Percentiles rank a stretch among this genome's conserved stretches.
These are phyloP conservation scores for Chelonus formosanus DNA, from an alignment of 2,888 invertebrate species.

Conservation along the genomic window DNA sequence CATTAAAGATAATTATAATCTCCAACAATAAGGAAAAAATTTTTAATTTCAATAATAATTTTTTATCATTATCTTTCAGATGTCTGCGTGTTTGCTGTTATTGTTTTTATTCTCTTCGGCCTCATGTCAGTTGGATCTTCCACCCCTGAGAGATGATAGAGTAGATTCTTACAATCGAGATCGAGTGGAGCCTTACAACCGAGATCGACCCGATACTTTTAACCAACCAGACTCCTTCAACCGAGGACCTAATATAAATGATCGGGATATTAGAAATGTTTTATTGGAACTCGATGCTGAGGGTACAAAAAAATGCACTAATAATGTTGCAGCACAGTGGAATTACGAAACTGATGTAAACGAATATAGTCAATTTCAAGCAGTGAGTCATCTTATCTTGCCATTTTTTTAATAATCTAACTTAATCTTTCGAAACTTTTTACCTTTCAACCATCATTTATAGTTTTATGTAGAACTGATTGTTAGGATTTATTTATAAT, in stretches of 20 bases:
- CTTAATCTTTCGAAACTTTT: background rate
- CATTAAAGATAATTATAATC: too few species aligned
- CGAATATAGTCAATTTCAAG: constrained; percentile 82
- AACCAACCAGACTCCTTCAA: constrained; percentile 17
- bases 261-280: constrained; percentile 53
- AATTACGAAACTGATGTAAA: constrained; percentile 88
- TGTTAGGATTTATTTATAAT: too few species aligned
- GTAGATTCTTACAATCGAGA: constrained; percentile 15
- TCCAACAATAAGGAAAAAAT: too few species aligned
- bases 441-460: too few species aligned
- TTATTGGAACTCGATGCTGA: constrained; percentile 78
- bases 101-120: constrained; percentile 41
- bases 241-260: constrained; percentile 36
- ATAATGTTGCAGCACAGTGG: constrained; percentile 90
- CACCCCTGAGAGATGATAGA: constrained; percentile 51
- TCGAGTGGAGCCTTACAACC: background rate
- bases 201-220: constrained; percentile 8
- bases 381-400: constrained; percentile 71
- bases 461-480: too few species aligned
- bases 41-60: too few species aligned
- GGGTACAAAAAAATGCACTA: constrained; percentile 82
- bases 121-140: constrained; percentile 56
- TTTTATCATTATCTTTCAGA: constrained; percentile 38
- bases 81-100: constrained; percentile 41
- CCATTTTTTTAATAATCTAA: background rate